Base-by-base conservation (phyloP, 2,113 vertebrate genomes). In the Podilymbus podiceps region DNA sequence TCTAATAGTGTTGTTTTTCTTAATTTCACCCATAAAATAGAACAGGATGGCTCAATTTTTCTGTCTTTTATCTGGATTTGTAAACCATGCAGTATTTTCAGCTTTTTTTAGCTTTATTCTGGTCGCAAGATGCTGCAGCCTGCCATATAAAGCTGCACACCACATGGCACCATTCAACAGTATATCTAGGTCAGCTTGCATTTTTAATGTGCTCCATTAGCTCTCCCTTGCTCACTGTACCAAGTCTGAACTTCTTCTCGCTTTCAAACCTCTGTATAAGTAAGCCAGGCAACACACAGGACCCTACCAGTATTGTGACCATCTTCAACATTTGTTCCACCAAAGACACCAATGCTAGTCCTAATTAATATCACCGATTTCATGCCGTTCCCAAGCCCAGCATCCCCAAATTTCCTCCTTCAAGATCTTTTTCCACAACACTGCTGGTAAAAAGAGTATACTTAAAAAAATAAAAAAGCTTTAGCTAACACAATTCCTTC, bases 201-300 rank as follows among this genome's bases (percentile, higher is more conserved):
- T 97, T 95, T 97, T 95, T 96, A 79, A 95, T 93, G 93, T 74
- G 89, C 58, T 95, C 94, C 90, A 95, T 93, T 91, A 93, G 74
- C 73, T 73, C 62, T 66, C 81, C 42, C n/a, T 91, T 79, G 69
- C 84, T 89, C 81, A 79, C 50, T 88, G 55, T 88, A 91, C 89
- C 86, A 91, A 88, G 62, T 91, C 79, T 75, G 75, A 96, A 91
- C 77, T 94, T 60, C 38, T 49, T 84, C 95, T 89, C 90, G 69
- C 66, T 94, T 93, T 93, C 94, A 83, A 79, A 79, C 71, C 47
- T 56, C n/a, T 22, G 11, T 50, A 35, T 40, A 88, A 88, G 42
- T 77, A 50, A 96, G 64, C 28, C n/a, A 89, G 25, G 73, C 53
- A 89, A 72, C 15, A 46, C 33, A n/a, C 13, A 31, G 40, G 53